Base-by-base conservation (phyloP, 2,888 invertebrate genomes). In the Myopa tessellatipennis region DNA sequence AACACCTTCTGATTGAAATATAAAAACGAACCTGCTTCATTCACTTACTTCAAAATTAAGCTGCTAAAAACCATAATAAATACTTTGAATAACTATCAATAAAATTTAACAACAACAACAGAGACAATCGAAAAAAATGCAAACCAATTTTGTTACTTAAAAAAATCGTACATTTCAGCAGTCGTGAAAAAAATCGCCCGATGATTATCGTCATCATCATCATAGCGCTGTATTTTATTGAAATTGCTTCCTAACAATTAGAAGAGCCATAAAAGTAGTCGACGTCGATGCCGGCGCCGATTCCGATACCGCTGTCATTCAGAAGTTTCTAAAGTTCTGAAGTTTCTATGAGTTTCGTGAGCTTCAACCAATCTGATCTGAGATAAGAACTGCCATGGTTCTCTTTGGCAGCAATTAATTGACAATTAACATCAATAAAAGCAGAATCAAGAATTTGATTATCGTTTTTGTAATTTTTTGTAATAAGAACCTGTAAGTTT, bases 391-490 rank as follows among this genome's bases (percentile, higher is more conserved):
- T 5, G n/a, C 55, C 10, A 55, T 14, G 4, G 55, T n/a, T n/a
- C 55, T 50, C 14, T 55, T 55, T 65, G 14, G 36, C 26, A 34
- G 65, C 38, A 65, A 65, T 65, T 65, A 65, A 65, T 65, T 65
- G 65, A 12, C 65, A 65, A 65, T 65, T 65, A 65, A 65, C 12
- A 65, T 65, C 38, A 38, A 38, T 65, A 38, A 65, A 65, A 10
- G 65, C 38, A 38, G 3, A 65, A 34, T 65, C 34, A 38, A 38
- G 16, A 38, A 65, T 36, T 65, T 65, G 34, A 65, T 14, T 16
- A 34, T 65, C 10, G 36, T 38, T 38, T 65, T 38, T 16, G n/a
- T n/a, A n/a, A 38, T 34, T 65, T 12, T 3, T 36, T 65, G 7
- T 36, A 14, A 4, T 65, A 4, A 65, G 1, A 36, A 34, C 34